Base-by-base conservation (phyloP, 2,888 invertebrate genomes). In the Campaea margaritaria region DNA sequence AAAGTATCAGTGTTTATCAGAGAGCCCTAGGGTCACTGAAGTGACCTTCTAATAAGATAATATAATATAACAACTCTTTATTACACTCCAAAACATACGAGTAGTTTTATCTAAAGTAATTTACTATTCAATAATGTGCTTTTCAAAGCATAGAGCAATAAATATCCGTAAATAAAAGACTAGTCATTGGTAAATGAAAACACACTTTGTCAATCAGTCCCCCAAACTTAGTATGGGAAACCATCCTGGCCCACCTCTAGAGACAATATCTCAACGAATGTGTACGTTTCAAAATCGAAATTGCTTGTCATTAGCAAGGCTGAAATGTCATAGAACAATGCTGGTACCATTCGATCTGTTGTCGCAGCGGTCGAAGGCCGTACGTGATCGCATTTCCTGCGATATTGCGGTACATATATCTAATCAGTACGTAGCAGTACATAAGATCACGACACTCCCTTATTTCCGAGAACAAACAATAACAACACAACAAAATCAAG, bases 281-380 rank as follows among this genome's bases (percentile, higher is more conserved):
- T 86, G 85, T 84, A 76, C 78, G 74, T 92, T 91, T 85, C 90
- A 85, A 89, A 89, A 91, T 79, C 84, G 61, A 89, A 91, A 91
- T 92, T 91, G 88, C 86, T 90, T 85, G 88, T 91, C 86, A 91
- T 91, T 91, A 90, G 89, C 83, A 79, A 85, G 85, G 82, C 89
- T 89, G 80, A 91, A 92, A 91, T 92, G 91, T 91, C 92, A 91
- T 86, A 88, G 91, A 91, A 91, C 92, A 92, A 91, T 91, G 85
- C 86, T 76, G 77, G 82, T 76, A 74, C 73, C 72, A 71, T 70
- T 77, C 75, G 78, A 74, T 77, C 66, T 46, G 76, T 79, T 87
- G 85, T 86, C 84, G 76, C 82, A 76, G 80, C 81, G 81, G 80
- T 74, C 83, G 89, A 88, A 88, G 89, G 89, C 85, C 84, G 89